Base-by-base conservation (phyloP, 2,888 invertebrate genomes). In the Tinea pellionella region DNA sequence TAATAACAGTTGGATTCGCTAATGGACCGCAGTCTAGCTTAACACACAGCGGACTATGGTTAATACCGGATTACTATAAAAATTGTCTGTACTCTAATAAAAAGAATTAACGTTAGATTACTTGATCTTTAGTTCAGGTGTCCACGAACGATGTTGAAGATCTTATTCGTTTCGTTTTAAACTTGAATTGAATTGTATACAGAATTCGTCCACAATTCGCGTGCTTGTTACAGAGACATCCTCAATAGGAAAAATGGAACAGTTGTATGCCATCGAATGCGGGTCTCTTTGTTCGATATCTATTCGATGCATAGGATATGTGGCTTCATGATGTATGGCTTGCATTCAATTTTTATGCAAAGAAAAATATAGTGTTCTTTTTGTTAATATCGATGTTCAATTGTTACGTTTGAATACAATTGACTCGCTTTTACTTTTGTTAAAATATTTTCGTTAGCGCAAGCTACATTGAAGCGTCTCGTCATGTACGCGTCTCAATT, bases 231-330 rank as follows among this genome's bases (percentile, higher is more conserved):
- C 65, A 62, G 63, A 64, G 64, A 62, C 63, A 63, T 64, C 70
- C 72, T 80, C 80, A 81, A 82, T 78, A 67, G 76, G 65, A 65
- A 70, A 77, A 79, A 72, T 73, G 66, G 75, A 73, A 72, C 76
- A 73, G 78, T 73, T 75, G 80, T 77, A 76, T 73, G 70, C 66
- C 65, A 62, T 63, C 65, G 68, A 53, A 47, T 47, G 47, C 47
- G 47, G 47, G 53, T 72, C 75, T 32, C 32, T 76, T 80, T 80
- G 78, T 80, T 75, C 75, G 67, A 75, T 78, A 73, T 72, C 74
- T 69, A 72, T 70, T 75, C 75, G 74, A 78, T 80, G 68, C 72
- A 73, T 69, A 71, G 72, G 24, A 76, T 80, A 75, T 75, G 73
- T 74, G 75, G 76, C 64, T 78, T 75, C 70, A 68, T 67, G 65